Evolutionary conservation across 2,888 invertebrate genomes (phyloP).

Genomic region (Ligdia adustata): DNA sequence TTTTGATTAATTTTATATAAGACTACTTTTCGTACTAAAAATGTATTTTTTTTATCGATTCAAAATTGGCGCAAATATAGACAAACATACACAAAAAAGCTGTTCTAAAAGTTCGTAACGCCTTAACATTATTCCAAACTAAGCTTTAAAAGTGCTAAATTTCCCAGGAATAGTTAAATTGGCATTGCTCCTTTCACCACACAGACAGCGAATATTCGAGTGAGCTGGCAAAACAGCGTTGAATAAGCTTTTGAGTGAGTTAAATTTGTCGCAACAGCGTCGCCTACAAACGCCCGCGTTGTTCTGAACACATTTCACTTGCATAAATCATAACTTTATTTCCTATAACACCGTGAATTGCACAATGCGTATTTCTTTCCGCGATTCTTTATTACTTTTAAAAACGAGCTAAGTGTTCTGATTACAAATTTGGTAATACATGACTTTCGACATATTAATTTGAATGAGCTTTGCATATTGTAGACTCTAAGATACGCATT

Average conservation of each 20-base stretch:
- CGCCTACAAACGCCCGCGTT: slow-evolving; percentile 45
- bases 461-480: too few species aligned
- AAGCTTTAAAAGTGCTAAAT: slow-evolving; percentile 29
- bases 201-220: slow-evolving; percentile 19
- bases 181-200: slow-evolving; percentile 18
- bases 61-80: too few species aligned
- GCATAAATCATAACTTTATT: slow-evolving; percentile 72
- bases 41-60: too few species aligned
- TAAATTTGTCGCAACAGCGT: slow-evolving; percentile 44
- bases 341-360: slow-evolving; percentile 39
- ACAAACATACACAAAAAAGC: too few species aligned
- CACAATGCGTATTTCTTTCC: slow-evolving; percentile 15
- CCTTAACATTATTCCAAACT: too few species aligned
- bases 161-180: slow-evolving; percentile 13
- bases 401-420: slow-evolving; percentile 10
- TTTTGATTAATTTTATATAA: too few species aligned
- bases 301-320: slow-evolving; percentile 62
- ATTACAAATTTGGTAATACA: slow-evolving; percentile 8
- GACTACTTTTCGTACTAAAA: too few species aligned
- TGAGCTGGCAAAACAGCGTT: slow-evolving; percentile 23
- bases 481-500: too few species aligned
- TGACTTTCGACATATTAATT: too few species aligned
- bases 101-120: too few species aligned
- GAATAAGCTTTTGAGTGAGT: slow-evolving; percentile 41
- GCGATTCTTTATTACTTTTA: slow-evolving; percentile 21